These are phyloP conservation scores for Bufo bufo DNA, from an alignment of 2,113 vertebrate genomes.

Conservation along the genomic window DNA sequence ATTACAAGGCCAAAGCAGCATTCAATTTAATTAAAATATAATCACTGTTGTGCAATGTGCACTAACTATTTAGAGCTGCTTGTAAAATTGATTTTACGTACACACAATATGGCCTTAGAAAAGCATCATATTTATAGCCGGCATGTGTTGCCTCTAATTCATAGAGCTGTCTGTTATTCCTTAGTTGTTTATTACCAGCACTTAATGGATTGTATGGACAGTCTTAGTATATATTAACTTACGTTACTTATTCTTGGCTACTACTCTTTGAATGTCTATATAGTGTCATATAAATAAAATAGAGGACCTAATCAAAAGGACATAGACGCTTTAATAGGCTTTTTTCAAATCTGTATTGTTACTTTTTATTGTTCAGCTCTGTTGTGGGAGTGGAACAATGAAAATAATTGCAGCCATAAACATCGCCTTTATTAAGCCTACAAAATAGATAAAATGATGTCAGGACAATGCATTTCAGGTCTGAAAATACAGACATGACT, in stretches of 20 bases:
- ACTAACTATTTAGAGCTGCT: conserved; percentile 75
- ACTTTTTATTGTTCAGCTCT: too few relatives aligned
- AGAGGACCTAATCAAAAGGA: conserved; percentile 66
- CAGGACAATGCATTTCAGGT: too few relatives aligned
- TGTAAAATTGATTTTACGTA: conserved; percentile 82
- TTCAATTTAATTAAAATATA: conserved; percentile 62
- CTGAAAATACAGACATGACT: too few relatives aligned
- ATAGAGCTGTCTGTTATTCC: conserved; percentile 79
- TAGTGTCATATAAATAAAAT: conserved; percentile 71
- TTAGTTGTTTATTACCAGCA: conserved; percentile 76
- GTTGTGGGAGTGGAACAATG: too few relatives aligned
- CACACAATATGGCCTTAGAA: conserved; percentile 67
- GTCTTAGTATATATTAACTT: conserved; percentile 75
- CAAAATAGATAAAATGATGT: too few relatives aligned
- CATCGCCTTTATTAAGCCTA: too few relatives aligned
- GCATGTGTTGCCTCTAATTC: conserved; percentile 74
- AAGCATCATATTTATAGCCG: conserved; percentile 68
- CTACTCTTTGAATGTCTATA: conserved; percentile 70
- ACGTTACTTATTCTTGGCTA: conserved; percentile 69
- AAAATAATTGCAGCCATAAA: too few relatives aligned
- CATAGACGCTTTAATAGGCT: conserved; percentile 58
- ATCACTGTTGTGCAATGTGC: conserved; percentile 63
- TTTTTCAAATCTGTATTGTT: neutral
- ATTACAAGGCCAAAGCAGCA: conserved; percentile 40
- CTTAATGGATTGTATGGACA: conserved; percentile 82